Evolutionary conservation across 2,797 vertebrate genomes (phyloP), one percentile per base, ranked within the genome.

Genomic region (Neosilurus mollespiculum): DNA sequence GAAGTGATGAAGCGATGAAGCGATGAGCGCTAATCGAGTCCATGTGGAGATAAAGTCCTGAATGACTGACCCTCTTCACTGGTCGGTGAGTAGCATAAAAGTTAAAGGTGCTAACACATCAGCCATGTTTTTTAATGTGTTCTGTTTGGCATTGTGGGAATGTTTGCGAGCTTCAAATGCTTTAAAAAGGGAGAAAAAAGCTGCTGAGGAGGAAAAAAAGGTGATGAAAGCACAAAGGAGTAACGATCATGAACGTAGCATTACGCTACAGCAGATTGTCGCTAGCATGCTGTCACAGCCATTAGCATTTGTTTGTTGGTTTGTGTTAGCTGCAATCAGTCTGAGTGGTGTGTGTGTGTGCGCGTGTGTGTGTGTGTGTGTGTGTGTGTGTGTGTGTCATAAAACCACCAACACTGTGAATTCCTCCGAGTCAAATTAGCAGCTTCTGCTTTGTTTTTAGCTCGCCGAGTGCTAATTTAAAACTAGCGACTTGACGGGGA

Each of bases 1-100:
- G 2, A 43, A 14, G 6, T 64, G 69, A 22, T 51, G 16, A 18
- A 4, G 22, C 18, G 20, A 54, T 49, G 24, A 66, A 22, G 18
- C 43, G 30, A 37, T 49, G 30, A 69, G 81, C 51, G 67, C 71
- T 58, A 24, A 81, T 73, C 80, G 1, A 16, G 54, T 75, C 51
- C 56, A 26, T n/a, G 54, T 34, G n/a, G n/a, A 61, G 37, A 78
- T 70, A 83, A 61, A 14, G 11, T 49, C 75, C 37, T 16, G 56
- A 83, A 70, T 53, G 16, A 9, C 66, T 24, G 15, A 71, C 30
- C 20, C 56, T 71, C 34, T 24, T 51, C n/a, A 20, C 73, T 22
- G 71, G 5, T 34, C 9, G 34, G 8, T 78, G 78, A 83, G 70
- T 70, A 78, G 75, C 56, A 12, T 15, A 58, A 70, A 61, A 20